phyloP scores from a whole-genome alignment of 2,888 invertebrate species.

The Lucinisca nassula region DNA sequence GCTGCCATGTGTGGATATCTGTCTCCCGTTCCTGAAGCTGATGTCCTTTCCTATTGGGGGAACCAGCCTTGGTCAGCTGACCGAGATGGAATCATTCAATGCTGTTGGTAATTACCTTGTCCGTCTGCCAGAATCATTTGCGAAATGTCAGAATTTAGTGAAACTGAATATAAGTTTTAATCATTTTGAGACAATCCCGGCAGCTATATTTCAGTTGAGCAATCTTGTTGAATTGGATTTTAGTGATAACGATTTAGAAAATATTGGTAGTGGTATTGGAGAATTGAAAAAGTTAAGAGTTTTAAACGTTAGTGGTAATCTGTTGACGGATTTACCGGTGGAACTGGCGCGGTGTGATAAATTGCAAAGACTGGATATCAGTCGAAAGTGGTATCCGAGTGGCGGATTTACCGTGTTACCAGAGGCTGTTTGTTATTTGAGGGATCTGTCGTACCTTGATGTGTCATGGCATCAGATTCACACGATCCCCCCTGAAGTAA shows the following conservation, averaged over 20 bases:
- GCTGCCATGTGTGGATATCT: conserved; percentile 70
- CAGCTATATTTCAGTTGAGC: conserved; percentile 75
- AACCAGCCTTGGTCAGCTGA: conserved; percentile 78
- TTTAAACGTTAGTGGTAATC: conserved; percentile 80
- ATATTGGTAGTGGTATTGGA: conserved; percentile 74
- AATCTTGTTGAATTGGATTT: conserved; percentile 76
- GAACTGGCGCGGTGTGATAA: conserved; percentile 77
- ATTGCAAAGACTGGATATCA: conserved; percentile 80
- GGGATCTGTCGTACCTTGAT: conserved; percentile 78
- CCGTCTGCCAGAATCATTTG: conserved; percentile 79
- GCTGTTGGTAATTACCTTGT: conserved; percentile 82
- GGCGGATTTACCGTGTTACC: conserved; percentile 79
- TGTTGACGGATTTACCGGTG: conserved; percentile 75
- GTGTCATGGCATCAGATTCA: conserved; percentile 84
- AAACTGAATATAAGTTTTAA: conserved; percentile 82
- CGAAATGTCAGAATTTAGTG: conserved; percentile 74
- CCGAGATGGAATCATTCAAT: conserved; percentile 78
- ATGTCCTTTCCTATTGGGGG: conserved; percentile 84
- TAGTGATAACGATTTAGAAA: conserved; percentile 79
- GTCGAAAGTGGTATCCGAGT: conserved; percentile 83
- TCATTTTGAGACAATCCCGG: conserved; percentile 77
- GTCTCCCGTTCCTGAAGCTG: conserved; percentile 81
- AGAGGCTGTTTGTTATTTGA: conserved; percentile 76
- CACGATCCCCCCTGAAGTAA: conserved; percentile 81
- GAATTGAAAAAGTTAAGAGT: conserved; percentile 74